These are phyloP conservation scores for Pegoplata infirma DNA, from an alignment of 2,888 invertebrate genomes.

Conservation along the genomic window DNA sequence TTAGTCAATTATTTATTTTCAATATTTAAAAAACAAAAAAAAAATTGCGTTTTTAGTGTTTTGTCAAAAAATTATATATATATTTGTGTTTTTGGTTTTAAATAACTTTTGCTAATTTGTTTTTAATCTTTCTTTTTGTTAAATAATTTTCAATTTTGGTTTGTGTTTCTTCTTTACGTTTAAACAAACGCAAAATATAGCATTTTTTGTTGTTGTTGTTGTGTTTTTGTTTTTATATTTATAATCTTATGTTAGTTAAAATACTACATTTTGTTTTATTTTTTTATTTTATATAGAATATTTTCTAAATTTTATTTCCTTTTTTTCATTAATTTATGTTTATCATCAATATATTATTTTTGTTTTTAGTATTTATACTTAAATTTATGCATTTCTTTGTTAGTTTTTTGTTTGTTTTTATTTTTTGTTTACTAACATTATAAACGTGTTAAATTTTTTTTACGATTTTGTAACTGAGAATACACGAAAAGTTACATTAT, in stretches of 20 bases:
- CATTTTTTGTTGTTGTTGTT: constrained; percentile 49
- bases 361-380: constrained; percentile 37
- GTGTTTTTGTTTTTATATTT: constrained; percentile 29
- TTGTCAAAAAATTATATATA: neutral
- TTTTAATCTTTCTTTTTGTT: constrained; percentile 67
- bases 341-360: constrained; percentile 63
- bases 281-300: constrained; percentile 71
- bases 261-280: constrained; percentile 58
- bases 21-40: neutral
- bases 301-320: constrained; percentile 71
- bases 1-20: neutral
- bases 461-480: constrained; percentile 56
- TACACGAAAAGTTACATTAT: constrained; percentile 56
- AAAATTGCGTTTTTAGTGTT: neutral
- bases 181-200: constrained; percentile 65
- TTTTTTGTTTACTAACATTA: constrained; percentile 60
- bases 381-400: constrained; percentile 45
- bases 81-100: constrained; percentile 55
- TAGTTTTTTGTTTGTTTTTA: constrained; percentile 43
- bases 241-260: constrained; percentile 52
- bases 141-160: constrained; percentile 33
- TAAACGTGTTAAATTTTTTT: constrained; percentile 50
- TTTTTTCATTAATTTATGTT: constrained; percentile 68
- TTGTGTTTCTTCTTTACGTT: constrained; percentile 47
- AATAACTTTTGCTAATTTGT: constrained; percentile 70